A percentile compares a stretch with the other conserved stretches of the same genome.
These are phyloP conservation scores for Manis javanica DNA, from an alignment of 2,797 vertebrate species.

Conservation along the genomic window DNA sequence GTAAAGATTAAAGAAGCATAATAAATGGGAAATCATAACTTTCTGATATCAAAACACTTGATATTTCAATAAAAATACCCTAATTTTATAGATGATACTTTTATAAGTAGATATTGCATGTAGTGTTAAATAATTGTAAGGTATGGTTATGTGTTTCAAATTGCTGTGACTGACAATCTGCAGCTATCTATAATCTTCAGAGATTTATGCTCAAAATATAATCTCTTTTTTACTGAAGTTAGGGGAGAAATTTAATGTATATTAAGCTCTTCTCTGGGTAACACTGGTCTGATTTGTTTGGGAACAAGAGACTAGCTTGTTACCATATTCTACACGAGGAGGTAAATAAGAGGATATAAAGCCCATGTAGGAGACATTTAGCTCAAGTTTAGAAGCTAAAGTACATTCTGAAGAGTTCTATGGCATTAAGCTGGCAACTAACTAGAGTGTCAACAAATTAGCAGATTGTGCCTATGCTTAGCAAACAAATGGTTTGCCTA, in stretches of 20 bases:
- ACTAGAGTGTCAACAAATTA: background rate
- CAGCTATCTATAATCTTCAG: background rate
- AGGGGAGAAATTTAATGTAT: background rate
- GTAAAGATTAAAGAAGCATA: background rate
- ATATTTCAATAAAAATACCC: background rate
- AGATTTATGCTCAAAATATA: background rate
- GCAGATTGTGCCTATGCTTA: background rate
- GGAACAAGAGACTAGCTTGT: background rate
- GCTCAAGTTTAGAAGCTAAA: background rate
- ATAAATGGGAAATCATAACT: background rate
- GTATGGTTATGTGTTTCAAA: slow-evolving; percentile 10
- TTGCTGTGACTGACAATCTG: background rate
- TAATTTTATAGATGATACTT: background rate
- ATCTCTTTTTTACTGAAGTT: background rate
- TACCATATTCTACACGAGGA: background rate
- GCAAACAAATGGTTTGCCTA: background rate
- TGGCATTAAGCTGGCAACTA: background rate
- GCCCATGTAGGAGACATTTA: background rate
- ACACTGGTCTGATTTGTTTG: background rate
- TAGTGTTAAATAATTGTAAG: slow-evolving; percentile 8
- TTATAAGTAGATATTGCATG: background rate
- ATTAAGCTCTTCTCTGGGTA: background rate
- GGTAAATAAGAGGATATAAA: background rate
- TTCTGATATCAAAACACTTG: background rate
- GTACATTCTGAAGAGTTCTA: background rate